Percentiles rank a stretch among this genome's conserved stretches.
Evolutionary conservation across 2,113 vertebrate genomes (phyloP).

Genomic region (Labeo catla): DNA sequence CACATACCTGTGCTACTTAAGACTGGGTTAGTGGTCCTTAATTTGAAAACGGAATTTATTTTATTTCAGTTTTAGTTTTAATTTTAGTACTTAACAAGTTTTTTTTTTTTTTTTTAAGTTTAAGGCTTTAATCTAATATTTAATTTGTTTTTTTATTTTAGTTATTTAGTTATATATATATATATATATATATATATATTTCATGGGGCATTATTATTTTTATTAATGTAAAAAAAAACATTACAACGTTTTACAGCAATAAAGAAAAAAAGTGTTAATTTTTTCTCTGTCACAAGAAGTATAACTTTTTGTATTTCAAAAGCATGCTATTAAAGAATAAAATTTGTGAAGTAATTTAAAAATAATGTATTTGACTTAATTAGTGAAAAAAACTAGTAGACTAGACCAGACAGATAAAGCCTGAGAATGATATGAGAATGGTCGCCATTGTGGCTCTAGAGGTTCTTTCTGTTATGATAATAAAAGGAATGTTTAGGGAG

Average conservation of each 20-base stretch:
- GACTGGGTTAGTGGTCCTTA: too few relatives aligned
- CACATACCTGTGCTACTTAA: too few relatives aligned
- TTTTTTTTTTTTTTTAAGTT: too few relatives aligned
- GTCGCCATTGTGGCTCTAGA: constrained; percentile 50
- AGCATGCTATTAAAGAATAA: neutral
- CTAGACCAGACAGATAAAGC: neutral
- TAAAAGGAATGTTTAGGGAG: neutral
- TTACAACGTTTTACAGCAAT: neutral
- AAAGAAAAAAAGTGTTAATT: neutral
- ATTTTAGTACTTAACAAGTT: too few relatives aligned
- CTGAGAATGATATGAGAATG: neutral
- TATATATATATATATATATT: too few relatives aligned
- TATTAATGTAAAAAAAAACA: neutral
- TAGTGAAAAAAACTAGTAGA: neutral
- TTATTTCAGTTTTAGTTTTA: neutral
- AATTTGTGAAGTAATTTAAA: neutral
- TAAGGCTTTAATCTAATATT: too few relatives aligned
- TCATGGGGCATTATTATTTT: neutral
- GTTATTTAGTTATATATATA: too few relatives aligned
- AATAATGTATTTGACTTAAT: neutral
- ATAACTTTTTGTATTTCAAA: neutral
- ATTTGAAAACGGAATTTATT: neutral
- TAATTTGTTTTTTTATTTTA: too few relatives aligned
- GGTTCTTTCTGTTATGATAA: neutral
- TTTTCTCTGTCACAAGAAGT: too few relatives aligned